Evolutionary conservation across 2,113 vertebrate genomes (phyloP).

Genomic region (Halichoeres trimaculatus): DNA sequence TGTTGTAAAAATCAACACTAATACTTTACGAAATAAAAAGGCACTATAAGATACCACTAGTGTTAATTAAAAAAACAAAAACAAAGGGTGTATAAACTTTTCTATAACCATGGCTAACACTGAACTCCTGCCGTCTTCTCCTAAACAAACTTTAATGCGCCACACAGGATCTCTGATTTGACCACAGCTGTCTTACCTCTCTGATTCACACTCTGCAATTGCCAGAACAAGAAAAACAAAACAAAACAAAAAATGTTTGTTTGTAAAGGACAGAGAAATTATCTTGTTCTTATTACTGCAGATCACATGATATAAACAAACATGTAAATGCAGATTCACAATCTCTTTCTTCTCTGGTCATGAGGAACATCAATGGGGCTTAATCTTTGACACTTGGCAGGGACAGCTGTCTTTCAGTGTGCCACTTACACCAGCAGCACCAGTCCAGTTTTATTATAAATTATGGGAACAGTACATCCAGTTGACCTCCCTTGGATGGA

Average conservation of each 20-base stretch:
- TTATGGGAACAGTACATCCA: background rate
- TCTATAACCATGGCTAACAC: too few species aligned
- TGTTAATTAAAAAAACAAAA: too few species aligned
- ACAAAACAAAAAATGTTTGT: too few species aligned
- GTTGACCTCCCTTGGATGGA: background rate
- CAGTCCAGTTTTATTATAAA: too few species aligned
- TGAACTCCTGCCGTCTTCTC: too few species aligned
- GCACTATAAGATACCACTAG: too few species aligned
- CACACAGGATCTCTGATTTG: background rate
- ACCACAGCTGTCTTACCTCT: constrained; percentile 22
- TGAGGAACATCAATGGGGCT: background rate
- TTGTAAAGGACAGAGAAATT: too few species aligned
- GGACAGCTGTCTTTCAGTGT: background rate
- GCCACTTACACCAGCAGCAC: background rate
- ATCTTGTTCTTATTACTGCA: constrained; percentile 9
- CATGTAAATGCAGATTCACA: background rate
- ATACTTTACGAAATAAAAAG: too few species aligned
- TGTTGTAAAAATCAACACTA: too few species aligned
- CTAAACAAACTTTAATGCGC: too few species aligned
- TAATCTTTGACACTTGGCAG: background rate
- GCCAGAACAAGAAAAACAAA: too few species aligned
- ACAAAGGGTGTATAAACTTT: too few species aligned
- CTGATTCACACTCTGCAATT: background rate
- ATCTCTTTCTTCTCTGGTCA: background rate
- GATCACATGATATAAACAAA: background rate